Evolutionary conservation across 2,888 invertebrate genomes (phyloP).

Genomic region (Caenorhabditis sp.): DNA sequence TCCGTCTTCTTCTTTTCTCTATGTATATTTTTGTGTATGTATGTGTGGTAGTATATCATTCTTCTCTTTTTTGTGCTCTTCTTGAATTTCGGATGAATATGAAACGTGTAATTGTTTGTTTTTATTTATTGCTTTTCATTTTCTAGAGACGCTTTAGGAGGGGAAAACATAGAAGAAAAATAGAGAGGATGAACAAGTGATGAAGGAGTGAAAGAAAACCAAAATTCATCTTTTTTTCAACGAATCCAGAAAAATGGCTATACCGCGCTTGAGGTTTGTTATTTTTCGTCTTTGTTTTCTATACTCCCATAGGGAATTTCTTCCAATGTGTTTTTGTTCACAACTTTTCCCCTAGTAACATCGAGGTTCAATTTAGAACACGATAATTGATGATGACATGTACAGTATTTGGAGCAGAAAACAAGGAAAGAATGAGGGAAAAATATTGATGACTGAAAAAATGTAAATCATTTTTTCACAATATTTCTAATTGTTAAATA

Average conservation of each 20-base stretch:
- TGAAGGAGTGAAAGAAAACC: conserved; percentile 15
- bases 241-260: conserved; percentile 20
- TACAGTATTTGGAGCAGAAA: background rate
- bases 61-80: background rate
- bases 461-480: too few species aligned
- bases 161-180: conserved; percentile 10
- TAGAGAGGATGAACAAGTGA: conserved; percentile 8
- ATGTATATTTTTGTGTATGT: background rate
- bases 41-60: background rate
- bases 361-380: background rate
- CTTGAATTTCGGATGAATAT: background rate
- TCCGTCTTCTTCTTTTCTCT: background rate
- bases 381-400: background rate
- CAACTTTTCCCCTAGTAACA: background rate
- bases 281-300: background rate
- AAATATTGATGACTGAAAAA: background rate
- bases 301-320: background rate
- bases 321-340: conserved; percentile 7
- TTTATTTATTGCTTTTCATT: background rate
- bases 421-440: background rate
- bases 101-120: conserved; percentile 1
- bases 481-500: too few species aligned
- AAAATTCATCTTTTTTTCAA: conserved; percentile 9
- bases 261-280: conserved; percentile 34
- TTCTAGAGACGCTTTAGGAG: background rate